Evolutionary conservation across 23 tunicate species (phyloP).

Genomic region (Halocynthia roretzi): DNA sequence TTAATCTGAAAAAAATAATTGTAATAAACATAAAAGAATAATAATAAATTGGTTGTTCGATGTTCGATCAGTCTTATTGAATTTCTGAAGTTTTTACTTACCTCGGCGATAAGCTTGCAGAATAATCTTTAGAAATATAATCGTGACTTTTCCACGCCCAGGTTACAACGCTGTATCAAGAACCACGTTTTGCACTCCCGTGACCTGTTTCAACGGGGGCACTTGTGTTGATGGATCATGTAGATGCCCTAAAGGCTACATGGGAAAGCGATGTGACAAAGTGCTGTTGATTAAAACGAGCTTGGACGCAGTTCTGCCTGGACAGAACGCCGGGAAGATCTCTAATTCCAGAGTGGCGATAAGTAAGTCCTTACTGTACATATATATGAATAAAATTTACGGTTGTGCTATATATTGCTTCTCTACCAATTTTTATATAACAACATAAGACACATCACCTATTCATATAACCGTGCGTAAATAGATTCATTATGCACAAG

Average conservation of each 20-base stretch:
- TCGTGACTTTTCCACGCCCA: background rate
- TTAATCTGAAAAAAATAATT: too few relatives aligned
- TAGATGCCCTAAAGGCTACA: background rate
- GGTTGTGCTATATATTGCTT: too few relatives aligned
- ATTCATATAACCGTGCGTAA: too few relatives aligned
- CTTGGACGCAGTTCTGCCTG: background rate
- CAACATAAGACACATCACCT: too few relatives aligned
- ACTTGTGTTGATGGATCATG: slow-evolving; percentile 3
- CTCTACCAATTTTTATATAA: background rate
- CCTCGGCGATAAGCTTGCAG: too few relatives aligned
- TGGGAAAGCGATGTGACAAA: slow-evolving; percentile 1
- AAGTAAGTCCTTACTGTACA: background rate
- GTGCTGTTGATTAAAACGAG: slow-evolving; percentile 2
- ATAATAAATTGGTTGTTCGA: too few relatives aligned
- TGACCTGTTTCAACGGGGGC: slow-evolving; percentile 2
- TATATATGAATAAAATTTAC: too few relatives aligned
- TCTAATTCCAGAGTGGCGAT: background rate
- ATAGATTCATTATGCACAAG: too few relatives aligned
- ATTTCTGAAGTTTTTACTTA: too few relatives aligned
- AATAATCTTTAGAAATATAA: background rate
- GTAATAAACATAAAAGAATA: too few relatives aligned
- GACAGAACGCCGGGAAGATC: background rate
- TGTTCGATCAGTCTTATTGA: too few relatives aligned
- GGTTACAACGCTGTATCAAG: background rate
- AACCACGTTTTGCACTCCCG: background rate